A percentile compares a stretch with the other conserved stretches of the same genome.
phyloP scores from a whole-genome alignment of 2,797 vertebrate genomes.

The Columba guinea region DNA sequence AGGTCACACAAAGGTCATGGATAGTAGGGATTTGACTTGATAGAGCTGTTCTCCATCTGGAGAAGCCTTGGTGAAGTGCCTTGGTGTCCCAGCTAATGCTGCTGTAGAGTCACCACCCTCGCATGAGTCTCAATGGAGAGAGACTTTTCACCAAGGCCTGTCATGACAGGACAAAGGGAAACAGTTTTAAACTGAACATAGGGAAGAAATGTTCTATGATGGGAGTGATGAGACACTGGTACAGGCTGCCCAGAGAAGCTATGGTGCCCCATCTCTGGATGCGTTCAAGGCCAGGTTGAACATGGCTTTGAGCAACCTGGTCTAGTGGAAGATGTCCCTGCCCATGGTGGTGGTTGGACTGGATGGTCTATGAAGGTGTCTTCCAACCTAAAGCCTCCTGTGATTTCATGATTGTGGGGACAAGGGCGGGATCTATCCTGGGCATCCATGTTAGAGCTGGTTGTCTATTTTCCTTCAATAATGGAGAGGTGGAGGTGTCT shows the following conservation, averaged over 20 bases:
- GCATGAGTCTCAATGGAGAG: neutral
- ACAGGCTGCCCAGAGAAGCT: neutral
- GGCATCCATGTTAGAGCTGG: neutral
- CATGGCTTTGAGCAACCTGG: fast-evolving
- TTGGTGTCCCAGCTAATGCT: no score
- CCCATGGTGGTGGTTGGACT: fast-evolving
- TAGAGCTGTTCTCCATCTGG: neutral
- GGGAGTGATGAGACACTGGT: neutral
- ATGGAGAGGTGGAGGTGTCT: neutral
- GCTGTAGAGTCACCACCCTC: neutral
- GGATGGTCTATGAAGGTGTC: neutral
- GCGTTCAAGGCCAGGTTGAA: neutral
- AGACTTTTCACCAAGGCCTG: neutral
- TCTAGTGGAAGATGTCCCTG: neutral
- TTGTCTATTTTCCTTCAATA: neutral
- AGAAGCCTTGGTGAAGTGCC: neutral
- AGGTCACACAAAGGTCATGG: neutral
- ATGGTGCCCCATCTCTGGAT: neutral
- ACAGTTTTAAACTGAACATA: neutral
- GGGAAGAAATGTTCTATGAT: neutral
- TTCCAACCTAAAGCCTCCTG: neutral
- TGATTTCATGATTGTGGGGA: neutral
- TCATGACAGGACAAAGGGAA: neutral
- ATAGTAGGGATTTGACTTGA: neutral
- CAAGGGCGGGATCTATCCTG: neutral